Evolutionary conservation across 2,113 vertebrate genomes (phyloP), one percentile per base, ranked within the genome.

Genomic region (Anas platyrhynchos): DNA sequence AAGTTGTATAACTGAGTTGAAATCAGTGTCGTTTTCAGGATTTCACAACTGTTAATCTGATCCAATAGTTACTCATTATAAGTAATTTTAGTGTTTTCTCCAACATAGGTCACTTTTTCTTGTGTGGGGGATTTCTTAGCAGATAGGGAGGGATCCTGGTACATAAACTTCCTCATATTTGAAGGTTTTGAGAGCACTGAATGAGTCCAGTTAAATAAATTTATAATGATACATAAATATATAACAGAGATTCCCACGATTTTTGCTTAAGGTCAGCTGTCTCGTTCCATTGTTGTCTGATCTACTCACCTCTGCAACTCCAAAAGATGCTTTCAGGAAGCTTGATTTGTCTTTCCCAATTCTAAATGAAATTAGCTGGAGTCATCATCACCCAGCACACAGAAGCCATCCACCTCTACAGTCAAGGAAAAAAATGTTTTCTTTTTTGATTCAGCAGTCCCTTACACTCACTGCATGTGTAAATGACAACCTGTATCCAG

Each of bases 311-410:
- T 27, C 22, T 54, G 61, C 59, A 54, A 21, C 16, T 54, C 8
- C 27, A 27, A n/a, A 4, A 43, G 50, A 0, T 0, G 0, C n/a
- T 67, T 58, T 29, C 46, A 56, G 36, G 34, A 88, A 92, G n/a
- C 16, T 43, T 56, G 41, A 80, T 63, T 77, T 59, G 63, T 76
- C 78, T 89, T 67, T 80, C 73, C 31, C 69, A 73, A 9, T 31
- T 36, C 17, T 38, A 73, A 66, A 15, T 29, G 44, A 63, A 87
- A 48, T 50, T 11, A 55, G 34, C 23, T 13, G 38, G 59, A 77
- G 71, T 48, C 7, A 1, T 34, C 34, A n/a, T 4, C 50, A 62
- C 20, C 54, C 58, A 41, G n/a, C 26, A 59, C 23, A 46, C 52
- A 63, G 59, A 80, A 88, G 55, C 59, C 54, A 67, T 59, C 80